Percentiles rank a stretch among this genome's conserved stretches.
Evolutionary conservation across 1,140 invertebrate genomes (phyloP).

Genomic region (Paraescarpia echinospica): DNA sequence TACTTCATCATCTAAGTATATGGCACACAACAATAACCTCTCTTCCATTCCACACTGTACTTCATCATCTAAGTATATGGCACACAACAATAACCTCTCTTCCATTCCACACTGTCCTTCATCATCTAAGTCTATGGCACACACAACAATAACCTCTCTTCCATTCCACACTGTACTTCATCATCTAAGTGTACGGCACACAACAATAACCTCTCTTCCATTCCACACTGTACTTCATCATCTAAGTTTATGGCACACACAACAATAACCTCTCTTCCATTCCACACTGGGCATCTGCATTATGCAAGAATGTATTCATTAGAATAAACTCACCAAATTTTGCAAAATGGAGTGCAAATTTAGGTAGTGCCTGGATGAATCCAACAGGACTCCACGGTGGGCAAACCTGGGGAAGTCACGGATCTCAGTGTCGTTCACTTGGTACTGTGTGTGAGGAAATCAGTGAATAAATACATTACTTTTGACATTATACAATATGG

Average conservation of each 20-base stretch:
- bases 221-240: not conserved
- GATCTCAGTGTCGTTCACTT: conserved; percentile 48
- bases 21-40: too few relatives aligned
- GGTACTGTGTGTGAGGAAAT: conserved; percentile 40
- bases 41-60: too few relatives aligned
- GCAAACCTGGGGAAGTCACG: conserved; percentile 55
- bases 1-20: too few relatives aligned
- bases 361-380: conserved; percentile 61
- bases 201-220: too few relatives aligned
- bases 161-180: too few relatives aligned
- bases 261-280: not conserved
- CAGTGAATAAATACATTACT: too few relatives aligned
- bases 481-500: conserved; percentile 32
- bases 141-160: too few relatives aligned
- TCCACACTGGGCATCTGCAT: not conserved
- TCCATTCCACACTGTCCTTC: too few relatives aligned
- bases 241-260: too few relatives aligned
- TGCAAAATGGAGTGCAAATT: conserved; percentile 49
- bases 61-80: too few relatives aligned
- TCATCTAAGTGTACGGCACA: too few relatives aligned
- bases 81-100: too few relatives aligned
- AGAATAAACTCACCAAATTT: conserved; percentile 51
- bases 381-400: conserved; percentile 60
- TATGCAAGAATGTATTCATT: not conserved
- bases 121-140: not conserved